Evolutionary conservation across 2,888 invertebrate species (phyloP).

Genomic region (Luffia ferchaultella): DNA sequence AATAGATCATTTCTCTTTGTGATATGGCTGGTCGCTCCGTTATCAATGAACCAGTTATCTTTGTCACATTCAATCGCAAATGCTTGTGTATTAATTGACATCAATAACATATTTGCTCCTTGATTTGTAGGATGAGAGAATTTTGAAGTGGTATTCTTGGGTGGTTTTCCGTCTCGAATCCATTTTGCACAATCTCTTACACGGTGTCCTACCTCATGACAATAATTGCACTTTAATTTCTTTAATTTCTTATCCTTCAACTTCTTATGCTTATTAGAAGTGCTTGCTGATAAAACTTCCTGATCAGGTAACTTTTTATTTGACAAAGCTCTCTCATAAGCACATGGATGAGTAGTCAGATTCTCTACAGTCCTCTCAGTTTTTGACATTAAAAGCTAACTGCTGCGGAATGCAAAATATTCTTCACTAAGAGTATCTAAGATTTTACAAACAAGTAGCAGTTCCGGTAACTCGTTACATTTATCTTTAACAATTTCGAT

Average conservation of each 20-base stretch:
- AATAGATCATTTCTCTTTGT: background rate
- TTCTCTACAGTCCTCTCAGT: conserved; percentile 2
- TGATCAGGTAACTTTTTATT: background rate
- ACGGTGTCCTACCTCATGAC: background rate
- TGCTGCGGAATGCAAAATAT: background rate
- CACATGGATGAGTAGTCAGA: conserved; percentile 6
- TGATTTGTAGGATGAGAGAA: background rate
- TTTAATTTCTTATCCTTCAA: background rate
- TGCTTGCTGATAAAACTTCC: background rate
- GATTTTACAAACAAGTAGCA: background rate
- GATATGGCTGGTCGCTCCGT: background rate
- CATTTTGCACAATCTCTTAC: background rate
- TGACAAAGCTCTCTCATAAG: conserved; percentile 4
- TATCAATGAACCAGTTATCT: background rate
- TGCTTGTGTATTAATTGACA: background rate
- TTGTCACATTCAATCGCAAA: no score
- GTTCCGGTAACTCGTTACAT: background rate
- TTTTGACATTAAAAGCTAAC: conserved; percentile 6
- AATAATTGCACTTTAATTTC: background rate
- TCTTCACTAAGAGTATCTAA: background rate
- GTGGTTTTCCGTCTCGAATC: background rate
- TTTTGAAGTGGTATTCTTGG: background rate
- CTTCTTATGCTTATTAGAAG: background rate
- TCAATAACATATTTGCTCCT: background rate
- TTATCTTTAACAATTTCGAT: background rate